phyloP scores from a whole-genome alignment of 2,113 vertebrate genomes.

The Rhabdomys dilectus region DNA sequence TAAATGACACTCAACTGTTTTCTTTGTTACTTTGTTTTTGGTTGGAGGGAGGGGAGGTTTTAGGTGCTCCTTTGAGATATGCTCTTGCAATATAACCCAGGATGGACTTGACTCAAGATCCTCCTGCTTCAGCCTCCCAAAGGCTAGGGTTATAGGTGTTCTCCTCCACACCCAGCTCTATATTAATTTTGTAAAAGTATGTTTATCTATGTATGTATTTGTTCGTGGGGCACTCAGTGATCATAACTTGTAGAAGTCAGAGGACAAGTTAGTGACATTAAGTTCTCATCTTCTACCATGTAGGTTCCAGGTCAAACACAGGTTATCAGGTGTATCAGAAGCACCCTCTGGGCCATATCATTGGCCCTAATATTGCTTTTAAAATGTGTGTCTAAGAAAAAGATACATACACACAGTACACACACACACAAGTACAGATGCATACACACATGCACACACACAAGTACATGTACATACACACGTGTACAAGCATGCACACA shows the following conservation, averaged over 20 bases:
- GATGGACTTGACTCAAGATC: not conserved
- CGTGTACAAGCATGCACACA: too few relatives aligned
- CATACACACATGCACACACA: not conserved
- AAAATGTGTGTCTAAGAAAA: not conserved
- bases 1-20: too few relatives aligned
- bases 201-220: not conserved
- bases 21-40: not conserved
- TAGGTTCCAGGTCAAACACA: not conserved
- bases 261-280: not conserved
- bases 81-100: not conserved
- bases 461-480: not conserved
- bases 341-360: not conserved
- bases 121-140: not conserved
- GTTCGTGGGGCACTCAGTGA: not conserved
- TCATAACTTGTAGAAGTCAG: not conserved
- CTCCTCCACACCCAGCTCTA: not conserved
- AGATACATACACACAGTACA: not conserved
- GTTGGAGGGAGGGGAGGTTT: not conserved
- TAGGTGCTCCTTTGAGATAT: not conserved
- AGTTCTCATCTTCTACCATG: not conserved
- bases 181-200: not conserved
- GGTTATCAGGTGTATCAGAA: not conserved
- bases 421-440: not conserved
- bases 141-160: not conserved
- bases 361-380: not conserved